These are phyloP conservation scores for Zoanthus sansibaricus DNA, from an alignment of 92 coral and sea anemone genomes.

Conservation along the genomic window DNA sequence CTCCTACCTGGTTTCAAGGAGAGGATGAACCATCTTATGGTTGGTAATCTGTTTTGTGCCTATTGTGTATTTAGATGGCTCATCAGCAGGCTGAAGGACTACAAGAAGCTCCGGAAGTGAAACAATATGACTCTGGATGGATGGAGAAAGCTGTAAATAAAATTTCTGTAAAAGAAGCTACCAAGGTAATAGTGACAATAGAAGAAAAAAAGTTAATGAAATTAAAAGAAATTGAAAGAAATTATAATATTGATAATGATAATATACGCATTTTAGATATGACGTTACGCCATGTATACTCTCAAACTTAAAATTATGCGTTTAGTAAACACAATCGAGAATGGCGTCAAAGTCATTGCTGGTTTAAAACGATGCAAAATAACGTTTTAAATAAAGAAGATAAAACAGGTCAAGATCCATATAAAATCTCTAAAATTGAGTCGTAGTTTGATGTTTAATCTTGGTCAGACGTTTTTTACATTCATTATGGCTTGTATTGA, in stretches of 20 bases:
- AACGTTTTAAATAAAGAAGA: no score
- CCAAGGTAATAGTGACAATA: constrained; percentile 17
- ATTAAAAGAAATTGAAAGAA: background rate
- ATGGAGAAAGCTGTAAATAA: constrained; percentile 37
- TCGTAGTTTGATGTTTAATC: no score
- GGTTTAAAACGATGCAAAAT: no score
- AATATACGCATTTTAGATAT: no score
- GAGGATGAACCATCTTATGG: background rate
- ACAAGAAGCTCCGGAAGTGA: constrained; percentile 32
- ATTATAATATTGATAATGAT: no score
- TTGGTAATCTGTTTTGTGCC: background rate
- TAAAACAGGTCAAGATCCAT: no score
- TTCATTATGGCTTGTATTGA: no score
- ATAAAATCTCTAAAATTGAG: no score
- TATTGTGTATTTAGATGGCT: constrained; percentile 51
- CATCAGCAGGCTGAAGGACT: constrained; percentile 72
- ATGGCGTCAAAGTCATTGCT: no score
- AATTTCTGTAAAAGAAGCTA: constrained; percentile 16
- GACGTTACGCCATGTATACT: no score
- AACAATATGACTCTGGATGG: constrained; percentile 74
- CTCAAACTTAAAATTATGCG: no score
- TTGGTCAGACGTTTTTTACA: background rate
- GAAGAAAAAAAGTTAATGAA: background rate
- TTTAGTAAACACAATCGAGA: no score
- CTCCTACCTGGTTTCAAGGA: background rate